Evolutionary conservation across 2,113 vertebrate species (phyloP).

Genomic region (Manacus vitellinus): DNA sequence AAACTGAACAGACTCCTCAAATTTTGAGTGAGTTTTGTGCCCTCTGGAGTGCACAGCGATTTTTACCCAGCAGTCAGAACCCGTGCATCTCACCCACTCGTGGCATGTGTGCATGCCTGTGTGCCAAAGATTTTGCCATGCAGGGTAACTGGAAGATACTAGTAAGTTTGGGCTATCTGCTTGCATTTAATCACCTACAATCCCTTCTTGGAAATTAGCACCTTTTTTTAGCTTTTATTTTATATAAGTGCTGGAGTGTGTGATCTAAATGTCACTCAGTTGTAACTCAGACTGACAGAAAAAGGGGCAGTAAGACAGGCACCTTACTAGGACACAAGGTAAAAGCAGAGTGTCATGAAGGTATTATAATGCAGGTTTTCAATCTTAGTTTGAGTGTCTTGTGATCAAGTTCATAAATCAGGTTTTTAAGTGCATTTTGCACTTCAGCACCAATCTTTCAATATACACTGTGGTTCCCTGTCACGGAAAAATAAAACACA

Average conservation of each 20-base stretch:
- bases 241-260: not conserved
- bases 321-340: not conserved
- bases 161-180: not conserved
- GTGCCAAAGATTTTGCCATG: rapidly evolving
- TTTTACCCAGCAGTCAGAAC: not conserved
- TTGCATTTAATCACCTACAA: not conserved
- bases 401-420: not conserved
- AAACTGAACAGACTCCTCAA: not conserved
- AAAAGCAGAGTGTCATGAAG: not conserved
- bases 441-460: not conserved
- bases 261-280: not conserved
- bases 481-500: not conserved
- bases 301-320: not conserved
- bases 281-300: not conserved
- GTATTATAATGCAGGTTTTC: not conserved
- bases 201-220: not conserved
- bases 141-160: not conserved
- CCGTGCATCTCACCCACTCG: rapidly evolving
- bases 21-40: not conserved
- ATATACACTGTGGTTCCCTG: not conserved
- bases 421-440: not conserved
- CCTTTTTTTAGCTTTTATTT: not conserved
- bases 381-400: not conserved
- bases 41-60: rapidly evolving
- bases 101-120: rapidly evolving